These are phyloP conservation scores for Bubo blakistoni DNA, from an alignment of 2,113 vertebrate genomes.

Conservation along the genomic window DNA sequence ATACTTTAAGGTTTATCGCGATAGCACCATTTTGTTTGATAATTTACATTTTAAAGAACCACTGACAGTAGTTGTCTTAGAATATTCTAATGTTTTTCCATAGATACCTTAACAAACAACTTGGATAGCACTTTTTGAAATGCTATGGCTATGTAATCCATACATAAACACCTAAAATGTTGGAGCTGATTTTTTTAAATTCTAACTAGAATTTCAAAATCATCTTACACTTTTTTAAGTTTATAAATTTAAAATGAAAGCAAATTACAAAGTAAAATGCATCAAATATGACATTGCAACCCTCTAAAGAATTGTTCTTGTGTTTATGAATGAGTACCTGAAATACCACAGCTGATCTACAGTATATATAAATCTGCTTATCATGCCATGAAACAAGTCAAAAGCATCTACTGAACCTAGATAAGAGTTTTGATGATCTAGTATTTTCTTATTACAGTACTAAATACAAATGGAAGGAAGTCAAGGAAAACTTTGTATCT, in stretches of 20 bases:
- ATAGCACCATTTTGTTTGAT: background rate
- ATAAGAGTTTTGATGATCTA: background rate
- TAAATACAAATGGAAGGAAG: background rate
- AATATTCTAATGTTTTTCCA: background rate
- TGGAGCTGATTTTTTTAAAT: background rate
- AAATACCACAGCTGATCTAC: background rate
- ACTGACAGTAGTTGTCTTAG: background rate
- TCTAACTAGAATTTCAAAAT: background rate
- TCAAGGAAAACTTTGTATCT: background rate
- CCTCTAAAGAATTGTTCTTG: background rate
- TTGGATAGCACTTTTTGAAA: background rate
- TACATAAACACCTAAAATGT: background rate
- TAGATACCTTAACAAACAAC: background rate
- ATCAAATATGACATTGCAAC: background rate
- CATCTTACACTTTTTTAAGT: background rate
- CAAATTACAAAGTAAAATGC: background rate
- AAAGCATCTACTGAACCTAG: background rate
- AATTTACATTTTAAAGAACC: constrained; percentile 15
- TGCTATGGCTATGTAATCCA: background rate
- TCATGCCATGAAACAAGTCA: background rate
- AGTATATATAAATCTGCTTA: background rate
- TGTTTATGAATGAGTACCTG: background rate
- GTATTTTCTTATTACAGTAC: background rate
- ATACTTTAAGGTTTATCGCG: background rate
- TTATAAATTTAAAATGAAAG: background rate